phyloP scores from a whole-genome alignment of 2,113 vertebrate genomes.

The Alosa alosa region DNA sequence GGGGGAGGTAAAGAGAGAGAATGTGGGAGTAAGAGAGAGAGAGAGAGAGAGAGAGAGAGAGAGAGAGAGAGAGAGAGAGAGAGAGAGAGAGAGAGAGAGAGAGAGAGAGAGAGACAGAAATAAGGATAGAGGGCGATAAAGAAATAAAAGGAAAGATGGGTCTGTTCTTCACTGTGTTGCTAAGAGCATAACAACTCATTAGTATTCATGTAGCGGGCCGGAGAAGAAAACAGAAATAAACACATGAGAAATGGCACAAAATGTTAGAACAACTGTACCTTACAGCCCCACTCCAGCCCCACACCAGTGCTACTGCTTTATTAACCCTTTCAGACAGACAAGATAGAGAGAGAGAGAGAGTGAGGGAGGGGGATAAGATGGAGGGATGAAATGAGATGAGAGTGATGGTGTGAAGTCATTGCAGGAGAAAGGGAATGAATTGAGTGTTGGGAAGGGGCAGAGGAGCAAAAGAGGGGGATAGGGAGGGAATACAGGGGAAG shows the following conservation, averaged over 20 bases:
- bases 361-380: not conserved
- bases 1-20: not conserved
- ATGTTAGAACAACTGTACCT: constrained; percentile 28
- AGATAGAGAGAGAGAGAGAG: not conserved
- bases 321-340: not conserved
- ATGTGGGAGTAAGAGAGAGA: not conserved
- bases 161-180: not conserved
- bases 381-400: not conserved
- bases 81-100: too few relatives aligned
- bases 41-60: too few relatives aligned
- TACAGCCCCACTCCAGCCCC: not conserved
- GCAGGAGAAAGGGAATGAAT: not conserved
- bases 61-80: too few relatives aligned
- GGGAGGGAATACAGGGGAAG: not conserved
- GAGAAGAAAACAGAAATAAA: constrained; percentile 15
- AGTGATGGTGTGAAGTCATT: not conserved
- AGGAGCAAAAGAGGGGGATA: not conserved
- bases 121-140: not conserved
- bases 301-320: not conserved
- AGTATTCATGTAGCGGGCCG: not conserved
- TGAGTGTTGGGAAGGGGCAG: not conserved
- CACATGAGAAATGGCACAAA: constrained; percentile 21
- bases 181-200: constrained; percentile 12
- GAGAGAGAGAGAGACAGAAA: not conserved
- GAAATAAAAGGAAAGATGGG: not conserved